Evolutionary conservation across 2,888 invertebrate genomes (phyloP), one percentile per base, ranked within the genome.

Genomic region (Caenorhabditis wallacei): DNA sequence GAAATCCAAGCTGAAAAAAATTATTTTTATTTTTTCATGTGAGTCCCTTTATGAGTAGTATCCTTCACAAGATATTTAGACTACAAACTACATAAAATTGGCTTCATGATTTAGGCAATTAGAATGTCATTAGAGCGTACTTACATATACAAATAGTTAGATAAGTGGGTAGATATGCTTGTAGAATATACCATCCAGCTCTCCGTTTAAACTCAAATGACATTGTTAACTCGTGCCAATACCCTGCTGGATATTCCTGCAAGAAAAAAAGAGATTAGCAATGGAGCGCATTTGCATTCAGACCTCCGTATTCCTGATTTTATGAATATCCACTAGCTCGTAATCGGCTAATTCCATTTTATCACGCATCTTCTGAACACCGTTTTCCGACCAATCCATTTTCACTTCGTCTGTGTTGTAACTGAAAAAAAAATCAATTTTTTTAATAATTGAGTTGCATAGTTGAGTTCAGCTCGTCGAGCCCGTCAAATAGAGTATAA

Each of bases 261-360:
- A 79, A 54, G 2, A 2, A 13, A 13, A 8, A 8, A 35, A 35
- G 18, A 13, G 11, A 30, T 53, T 53, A 4, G 13, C 48, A 8
- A 24, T 35, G 11, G 35, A 20, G 20, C n/a, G 35, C 22, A 37
- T 1, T 43, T 16, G n/a, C n/a, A n/a, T 16, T 0, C 80, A 40
- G 16, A 91, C 91, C 87, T 90, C 91, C 11, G 84, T 85, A 18
- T 78, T 89, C n/a, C 89, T 87, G 30, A 88, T 80, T 56, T 88
- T 89, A 22, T 84, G 63, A 37, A 91, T 90, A 61, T 87, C 84
- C 13, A 86, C 87, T 13, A 92, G 84, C 54, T 89, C 90, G 69
- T 92, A 92, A 70, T 92, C 92, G 20, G 92, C 92, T 70, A 92
- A 69, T 64, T 92, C 91, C 84, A 92, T 92, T 61, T 92, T 89